Base-by-base conservation (phyloP, 2,888 invertebrate genomes). In the Schrankia costaestrigalis region DNA sequence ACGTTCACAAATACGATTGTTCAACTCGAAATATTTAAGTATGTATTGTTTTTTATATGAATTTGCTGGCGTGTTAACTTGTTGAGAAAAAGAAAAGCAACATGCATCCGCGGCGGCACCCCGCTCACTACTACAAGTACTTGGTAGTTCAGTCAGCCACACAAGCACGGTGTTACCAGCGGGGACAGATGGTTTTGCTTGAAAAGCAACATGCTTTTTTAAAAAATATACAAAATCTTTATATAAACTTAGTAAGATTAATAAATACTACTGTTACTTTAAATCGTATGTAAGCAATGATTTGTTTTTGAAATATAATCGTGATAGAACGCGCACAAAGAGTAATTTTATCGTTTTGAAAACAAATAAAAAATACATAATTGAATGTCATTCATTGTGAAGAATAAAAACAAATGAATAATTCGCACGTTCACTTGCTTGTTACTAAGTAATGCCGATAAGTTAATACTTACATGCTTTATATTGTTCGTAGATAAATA, bases 281-380 rank as follows among this genome's bases (percentile, higher is more conserved):
- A 9, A n/a, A 25, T 7, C 3, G 12, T 7, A 8, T 13, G 56
- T 17, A 31, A 17, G 22, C 1, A 19, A 3, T 14, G 28, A 28
- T 13, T 43, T 62, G 46, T 63, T 50, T 46, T 44, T 46, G 33
- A 49, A 46, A 40, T 41, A 42, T 50, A 67, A 70, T 73, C 66
- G 60, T 58, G 70, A 74, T 75, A 75, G 63, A 63, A 59, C 62
- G 47, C 59, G 56, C 63, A 76, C 73, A 76, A 70, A 63, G 67
- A 60, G 59, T 45, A 12, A 52, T 48, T 58, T 67, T 70, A 70
- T 72, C 63, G 60, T 56, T 50, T 58, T 49, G 41, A 58, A 58
- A 61, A 62, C 41, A 59, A 61, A 63, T 52, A 66, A 71, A 74
- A 73, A 59, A 69, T 44, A 61, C 56, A 46, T 64, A 67, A 71